Percentiles rank a stretch among this genome's conserved stretches.
phyloP scores from a whole-genome alignment of 2,113 vertebrate species.

The Sakesphorus luctuosus region DNA sequence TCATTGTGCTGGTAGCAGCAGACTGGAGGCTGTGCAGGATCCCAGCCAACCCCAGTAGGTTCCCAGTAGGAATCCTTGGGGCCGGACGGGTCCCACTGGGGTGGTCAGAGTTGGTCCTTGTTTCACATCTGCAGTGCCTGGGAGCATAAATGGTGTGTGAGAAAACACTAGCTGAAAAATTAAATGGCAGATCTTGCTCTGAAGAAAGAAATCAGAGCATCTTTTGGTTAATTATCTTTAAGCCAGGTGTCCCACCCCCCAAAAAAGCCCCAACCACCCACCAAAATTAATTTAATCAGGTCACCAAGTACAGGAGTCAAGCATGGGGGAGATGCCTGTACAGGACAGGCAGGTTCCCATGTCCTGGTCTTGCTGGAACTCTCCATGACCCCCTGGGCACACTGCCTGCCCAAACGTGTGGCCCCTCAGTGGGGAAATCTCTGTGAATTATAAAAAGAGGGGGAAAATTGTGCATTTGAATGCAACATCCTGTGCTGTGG shows the following conservation, averaged over 20 bases:
- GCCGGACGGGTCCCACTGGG: neutral
- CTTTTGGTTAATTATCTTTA: slow-evolving; percentile 39
- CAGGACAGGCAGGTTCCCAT: neutral
- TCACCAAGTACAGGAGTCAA: neutral
- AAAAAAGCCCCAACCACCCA: neutral
- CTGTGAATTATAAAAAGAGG: neutral
- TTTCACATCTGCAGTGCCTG: rapidly evolving
- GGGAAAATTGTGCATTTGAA: neutral
- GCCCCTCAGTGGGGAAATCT: neutral
- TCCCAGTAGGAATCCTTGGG: neutral
- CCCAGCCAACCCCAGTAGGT: neutral
- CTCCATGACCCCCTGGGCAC: rapidly evolving
- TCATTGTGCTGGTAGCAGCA: neutral
- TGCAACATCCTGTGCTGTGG: neutral
- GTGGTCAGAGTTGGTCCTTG: neutral
- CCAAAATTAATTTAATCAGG: slow-evolving; percentile 32
- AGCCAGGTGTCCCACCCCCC: neutral
- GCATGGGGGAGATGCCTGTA: neutral
- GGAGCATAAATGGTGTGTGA: neutral
- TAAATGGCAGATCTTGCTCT: neutral
- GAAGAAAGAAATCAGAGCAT: slow-evolving; percentile 30
- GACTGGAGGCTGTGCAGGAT: neutral
- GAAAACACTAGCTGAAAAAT: neutral
- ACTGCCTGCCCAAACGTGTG: rapidly evolving
- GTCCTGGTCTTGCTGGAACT: neutral